Evolutionary conservation across 2,888 invertebrate species (phyloP).

Genomic region (Bellardia pandia): DNA sequence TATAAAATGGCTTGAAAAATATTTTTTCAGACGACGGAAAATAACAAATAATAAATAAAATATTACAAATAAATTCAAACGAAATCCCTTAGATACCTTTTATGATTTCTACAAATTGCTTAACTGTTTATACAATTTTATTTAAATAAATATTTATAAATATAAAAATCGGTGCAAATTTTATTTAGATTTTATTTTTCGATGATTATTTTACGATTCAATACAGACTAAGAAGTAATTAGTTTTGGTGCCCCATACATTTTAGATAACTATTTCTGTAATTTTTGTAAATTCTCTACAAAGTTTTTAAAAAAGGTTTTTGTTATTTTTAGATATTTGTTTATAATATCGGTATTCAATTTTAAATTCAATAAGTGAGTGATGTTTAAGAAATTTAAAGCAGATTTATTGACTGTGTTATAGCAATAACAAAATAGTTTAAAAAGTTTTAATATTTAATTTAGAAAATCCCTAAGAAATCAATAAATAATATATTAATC

Average conservation of each 20-base stretch:
- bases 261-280: neutral
- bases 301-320: neutral
- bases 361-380: neutral
- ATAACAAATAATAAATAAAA: no score
- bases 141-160: neutral
- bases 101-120: neutral
- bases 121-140: neutral
- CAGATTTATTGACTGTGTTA: no score
- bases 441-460: no score
- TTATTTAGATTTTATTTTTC: conserved; percentile 39
- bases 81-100: neutral
- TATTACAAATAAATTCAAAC: neutral
- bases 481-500: no score
- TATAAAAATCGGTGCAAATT: conserved; percentile 53
- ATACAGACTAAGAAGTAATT: conserved; percentile 29
- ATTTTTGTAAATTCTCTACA: neutral
- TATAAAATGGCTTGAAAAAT: no score
- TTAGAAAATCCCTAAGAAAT: no score
- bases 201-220: conserved; percentile 13
- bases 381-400: neutral
- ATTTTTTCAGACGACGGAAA: no score
- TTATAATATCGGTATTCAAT: neutral
- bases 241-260: conserved; percentile 28
- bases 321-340: conserved; percentile 11
- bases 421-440: no score